A percentile compares a stretch with the other conserved stretches of the same genome.
Evolutionary conservation across 1,140 invertebrate species (phyloP).

Genomic region (Aphis craccivora): DNA sequence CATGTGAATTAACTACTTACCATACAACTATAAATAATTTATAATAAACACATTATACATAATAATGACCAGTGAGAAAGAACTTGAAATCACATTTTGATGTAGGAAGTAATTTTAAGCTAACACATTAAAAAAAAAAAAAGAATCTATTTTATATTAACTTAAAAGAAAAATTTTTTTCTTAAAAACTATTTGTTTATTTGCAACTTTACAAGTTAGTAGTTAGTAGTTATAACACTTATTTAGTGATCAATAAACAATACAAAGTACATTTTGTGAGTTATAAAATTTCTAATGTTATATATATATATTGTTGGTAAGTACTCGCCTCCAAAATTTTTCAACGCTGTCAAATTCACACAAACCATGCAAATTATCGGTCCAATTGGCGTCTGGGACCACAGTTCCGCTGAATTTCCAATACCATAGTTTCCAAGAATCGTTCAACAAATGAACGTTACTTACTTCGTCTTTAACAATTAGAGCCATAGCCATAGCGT

Average conservation of each 20-base stretch:
- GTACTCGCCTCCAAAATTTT: constrained; percentile 95
- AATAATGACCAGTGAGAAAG: too few relatives aligned
- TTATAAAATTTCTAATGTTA: neutral
- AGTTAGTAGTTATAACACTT: neutral
- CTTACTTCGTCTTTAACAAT: neutral
- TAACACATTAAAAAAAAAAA: too few relatives aligned
- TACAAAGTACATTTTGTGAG: neutral
- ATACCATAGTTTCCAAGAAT: constrained; percentile 95
- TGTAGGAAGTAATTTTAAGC: too few relatives aligned
- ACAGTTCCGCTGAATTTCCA: constrained; percentile 82
- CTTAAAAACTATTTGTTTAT: too few relatives aligned
- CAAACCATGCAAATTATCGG: constrained; percentile 92
- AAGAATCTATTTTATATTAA: too few relatives aligned
- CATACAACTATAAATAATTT: too few relatives aligned
- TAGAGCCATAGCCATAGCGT: neutral
- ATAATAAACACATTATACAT: too few relatives aligned
- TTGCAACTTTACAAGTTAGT: too few relatives aligned
- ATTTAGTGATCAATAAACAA: neutral
- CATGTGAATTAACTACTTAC: too few relatives aligned
- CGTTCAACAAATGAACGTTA: constrained; percentile 45
- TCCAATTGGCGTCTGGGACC: constrained; percentile 73
- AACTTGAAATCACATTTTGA: too few relatives aligned
- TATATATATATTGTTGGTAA: neutral
- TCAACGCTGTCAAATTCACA: constrained; percentile 95
- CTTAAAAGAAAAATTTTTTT: too few relatives aligned